Evolutionary conservation across 2,888 invertebrate species (phyloP), one percentile per base, ranked within the genome.

Genomic region (Nasonovia ribisnigri): DNA sequence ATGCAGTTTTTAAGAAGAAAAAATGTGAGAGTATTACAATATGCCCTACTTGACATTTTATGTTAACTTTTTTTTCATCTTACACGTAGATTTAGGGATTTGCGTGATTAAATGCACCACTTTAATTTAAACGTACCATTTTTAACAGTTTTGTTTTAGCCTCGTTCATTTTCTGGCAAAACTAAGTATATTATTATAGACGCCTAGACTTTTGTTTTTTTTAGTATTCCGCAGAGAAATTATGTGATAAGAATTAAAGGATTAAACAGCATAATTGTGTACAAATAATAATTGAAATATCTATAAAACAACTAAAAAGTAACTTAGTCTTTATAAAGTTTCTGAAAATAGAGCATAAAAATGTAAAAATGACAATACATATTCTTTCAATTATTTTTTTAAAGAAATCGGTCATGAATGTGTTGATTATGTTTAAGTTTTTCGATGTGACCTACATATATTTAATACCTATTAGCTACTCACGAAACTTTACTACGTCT

Each of bases 31-130:
- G 29, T 46, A 46, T 43, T 84, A 89, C 20, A 42, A 89, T n/a
- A 20, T n/a, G 42, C 6, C n/a, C 60, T 3, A 20, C 43, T 51
- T 54, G 26, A 88, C 26, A 54, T 77, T 88, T 42, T 54, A 42
- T 57, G 42, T 88, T 88, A 13, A 26, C 11, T 54, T 91, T 84
- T 42, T 90, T 90, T 84, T 24, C 60, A 16, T 84, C 42, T 29
- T 88, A 54, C 84, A 3, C 42, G 29, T 54, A 20, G 51, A 84
- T 43, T 84, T 42, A 67, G 11, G 51, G 67, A 91, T 54, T 84
- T 26, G 8, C 42, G 11, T 84, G 84, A 91, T 91, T 91, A 84
- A 90, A 91, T 84, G 42, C 20, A 42, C 26, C 42, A 10, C 84
- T 84, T 77, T 77, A 51, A 84, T 51, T 90, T 36, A 29, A 77